phyloP scores from a whole-genome alignment of 2,888 invertebrate genomes.

The Metellina segmentata region DNA sequence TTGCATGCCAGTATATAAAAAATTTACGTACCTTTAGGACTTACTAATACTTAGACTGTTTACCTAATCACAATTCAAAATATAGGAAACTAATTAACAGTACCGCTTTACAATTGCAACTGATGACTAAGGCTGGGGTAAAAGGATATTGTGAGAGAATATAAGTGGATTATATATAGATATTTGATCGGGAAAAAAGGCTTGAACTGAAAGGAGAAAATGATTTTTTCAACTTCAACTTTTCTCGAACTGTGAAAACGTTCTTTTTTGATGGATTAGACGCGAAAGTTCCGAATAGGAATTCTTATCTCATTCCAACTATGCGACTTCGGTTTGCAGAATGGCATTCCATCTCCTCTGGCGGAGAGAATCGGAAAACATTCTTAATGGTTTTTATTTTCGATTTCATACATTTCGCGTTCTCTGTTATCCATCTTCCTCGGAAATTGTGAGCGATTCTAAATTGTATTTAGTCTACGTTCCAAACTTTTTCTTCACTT shows the following conservation, averaged over 20 bases:
- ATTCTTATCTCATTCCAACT: neutral
- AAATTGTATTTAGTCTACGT: neutral
- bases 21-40: too few species aligned
- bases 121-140: too few species aligned
- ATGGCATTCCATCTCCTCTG: neutral
- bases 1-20: too few species aligned
- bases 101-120: too few species aligned
- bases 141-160: neutral
- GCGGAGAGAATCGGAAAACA: neutral
- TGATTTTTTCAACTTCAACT: neutral
- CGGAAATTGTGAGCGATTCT: neutral
- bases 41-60: too few species aligned
- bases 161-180: neutral
- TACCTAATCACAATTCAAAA: too few species aligned
- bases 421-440: neutral
- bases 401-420: neutral
- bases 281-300: neutral
- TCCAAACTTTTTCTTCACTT: neutral
- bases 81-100: too few species aligned
- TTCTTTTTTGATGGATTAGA: neutral
- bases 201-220: neutral
- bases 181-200: neutral
- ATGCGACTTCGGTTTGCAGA: neutral
- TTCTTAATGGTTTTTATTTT: neutral
- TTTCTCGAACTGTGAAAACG: neutral